These are phyloP conservation scores for Philonicus albiceps DNA, from an alignment of 2,888 invertebrate species.

Conservation along the genomic window DNA sequence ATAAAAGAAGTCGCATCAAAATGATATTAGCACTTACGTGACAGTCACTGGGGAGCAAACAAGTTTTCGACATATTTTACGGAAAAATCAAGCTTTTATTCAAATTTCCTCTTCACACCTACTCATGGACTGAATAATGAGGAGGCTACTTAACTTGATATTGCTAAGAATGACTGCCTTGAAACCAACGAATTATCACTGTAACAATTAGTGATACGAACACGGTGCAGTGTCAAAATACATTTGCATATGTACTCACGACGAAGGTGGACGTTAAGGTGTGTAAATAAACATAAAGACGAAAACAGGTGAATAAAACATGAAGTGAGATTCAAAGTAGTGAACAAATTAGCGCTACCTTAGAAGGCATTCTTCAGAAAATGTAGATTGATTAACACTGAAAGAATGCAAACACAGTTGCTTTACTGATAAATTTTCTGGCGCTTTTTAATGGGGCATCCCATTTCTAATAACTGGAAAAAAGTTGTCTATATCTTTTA, in stretches of 20 bases:
- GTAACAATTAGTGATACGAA: constrained; percentile 42
- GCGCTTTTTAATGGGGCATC: not conserved
- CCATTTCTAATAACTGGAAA: not conserved
- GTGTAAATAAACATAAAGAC: constrained; percentile 40
- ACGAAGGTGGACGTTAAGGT: constrained; percentile 27
- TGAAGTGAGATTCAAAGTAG: constrained; percentile 29
- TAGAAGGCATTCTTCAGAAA: not conserved
- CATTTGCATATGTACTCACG: constrained; percentile 47
- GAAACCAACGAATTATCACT: constrained; percentile 38
- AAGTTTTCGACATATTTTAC: constrained; percentile 28
- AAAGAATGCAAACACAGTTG: not conserved
- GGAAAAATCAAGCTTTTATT: constrained; percentile 33
- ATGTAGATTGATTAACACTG: not conserved
- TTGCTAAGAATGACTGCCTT: constrained; percentile 35
- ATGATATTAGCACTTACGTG: constrained; percentile 24
- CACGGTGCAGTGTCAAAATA: constrained; percentile 44
- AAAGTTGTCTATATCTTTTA: not conserved
- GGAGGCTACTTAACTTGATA: constrained; percentile 3
- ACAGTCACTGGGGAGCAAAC: constrained; percentile 6
- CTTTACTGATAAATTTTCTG: not conserved
- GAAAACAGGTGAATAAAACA: constrained; percentile 37
- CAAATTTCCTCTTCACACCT: constrained; percentile 35
- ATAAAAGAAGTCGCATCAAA: constrained; percentile 31
- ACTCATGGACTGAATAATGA: constrained; percentile 33
- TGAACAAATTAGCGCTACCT: constrained; percentile 6